A percentile compares a stretch with the other conserved stretches of the same genome.
Evolutionary conservation across 2,888 invertebrate genomes (phyloP).

Genomic region (Horisme vitalbata): DNA sequence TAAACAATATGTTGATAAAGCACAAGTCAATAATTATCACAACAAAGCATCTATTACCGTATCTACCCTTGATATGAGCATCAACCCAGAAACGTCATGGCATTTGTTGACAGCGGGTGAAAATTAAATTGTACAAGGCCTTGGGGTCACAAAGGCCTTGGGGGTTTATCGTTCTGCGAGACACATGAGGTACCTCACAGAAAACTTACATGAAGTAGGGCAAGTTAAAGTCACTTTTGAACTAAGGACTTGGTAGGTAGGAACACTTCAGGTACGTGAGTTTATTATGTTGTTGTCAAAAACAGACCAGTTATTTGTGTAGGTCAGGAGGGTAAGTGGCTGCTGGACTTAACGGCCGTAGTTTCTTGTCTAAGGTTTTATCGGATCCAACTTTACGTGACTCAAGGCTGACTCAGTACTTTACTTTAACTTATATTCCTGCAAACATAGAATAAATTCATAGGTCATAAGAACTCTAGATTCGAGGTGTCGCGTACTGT

Average conservation of each 20-base stretch:
- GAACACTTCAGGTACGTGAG: background rate
- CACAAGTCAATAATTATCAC: background rate
- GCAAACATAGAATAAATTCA: too few species aligned
- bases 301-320: conserved; percentile 6
- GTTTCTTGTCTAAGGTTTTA: background rate
- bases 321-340: conserved; percentile 1
- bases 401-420: too few species aligned
- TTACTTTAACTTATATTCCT: too few species aligned
- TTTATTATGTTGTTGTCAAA: conserved; percentile 2
- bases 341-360: conserved; percentile 5
- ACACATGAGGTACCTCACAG: conserved; percentile 15
- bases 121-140: conserved; percentile 42
- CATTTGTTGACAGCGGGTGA: conserved; percentile 36
- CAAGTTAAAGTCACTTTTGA: conserved; percentile 1
- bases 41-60: conserved; percentile 8
- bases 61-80: conserved; percentile 24
- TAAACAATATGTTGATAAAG: background rate
- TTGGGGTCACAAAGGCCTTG: conserved; percentile 20
- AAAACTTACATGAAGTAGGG: conserved; percentile 13
- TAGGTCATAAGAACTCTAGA: too few species aligned
- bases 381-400: too few species aligned
- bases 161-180: conserved; percentile 17
- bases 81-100: conserved; percentile 38
- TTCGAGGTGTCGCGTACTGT: too few species aligned
- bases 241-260: background rate